Percentiles rank a stretch among this genome's conserved stretches.
phyloP scores from a whole-genome alignment of 2,888 invertebrate genomes.

The Drosophila anceps region DNA sequence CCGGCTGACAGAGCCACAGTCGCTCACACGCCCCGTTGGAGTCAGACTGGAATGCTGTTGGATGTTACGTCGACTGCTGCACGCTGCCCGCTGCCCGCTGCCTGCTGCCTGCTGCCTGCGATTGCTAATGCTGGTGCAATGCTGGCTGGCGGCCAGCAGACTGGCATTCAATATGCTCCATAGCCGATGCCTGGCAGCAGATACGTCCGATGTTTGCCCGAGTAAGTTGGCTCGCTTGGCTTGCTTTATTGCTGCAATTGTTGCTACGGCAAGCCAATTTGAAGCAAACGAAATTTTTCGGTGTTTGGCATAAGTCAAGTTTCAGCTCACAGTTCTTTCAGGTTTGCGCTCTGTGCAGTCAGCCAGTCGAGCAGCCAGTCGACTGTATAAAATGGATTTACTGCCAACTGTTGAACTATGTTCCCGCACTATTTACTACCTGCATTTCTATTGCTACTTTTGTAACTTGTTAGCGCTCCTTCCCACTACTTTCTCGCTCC shows the following conservation, averaged over 20 bases:
- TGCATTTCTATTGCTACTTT: conserved; percentile 82
- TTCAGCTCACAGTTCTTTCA: conserved; percentile 39
- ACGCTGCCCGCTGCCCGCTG: neutral
- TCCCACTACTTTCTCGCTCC: conserved; percentile 31
- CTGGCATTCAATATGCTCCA: conserved; percentile 72
- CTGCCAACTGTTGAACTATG: conserved; percentile 80
- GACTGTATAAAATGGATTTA: conserved; percentile 82
- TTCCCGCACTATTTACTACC: conserved; percentile 74
- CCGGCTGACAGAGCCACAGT: conserved; percentile 37
- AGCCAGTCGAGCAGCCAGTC: conserved; percentile 71
- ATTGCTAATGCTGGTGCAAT: conserved; percentile 18
- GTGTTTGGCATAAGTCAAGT: conserved; percentile 78
- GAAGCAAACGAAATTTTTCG: conserved; percentile 76
- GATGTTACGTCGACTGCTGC: neutral
- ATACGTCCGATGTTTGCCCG: conserved; percentile 31
- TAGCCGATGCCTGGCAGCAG: conserved; percentile 58
- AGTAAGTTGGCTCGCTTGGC: conserved; percentile 56
- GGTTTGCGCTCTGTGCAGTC: conserved; percentile 52
- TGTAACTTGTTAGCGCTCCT: conserved; percentile 75
- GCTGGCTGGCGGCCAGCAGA: conserved; percentile 33
- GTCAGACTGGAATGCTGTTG: conserved; percentile 46
- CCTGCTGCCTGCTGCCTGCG: neutral
- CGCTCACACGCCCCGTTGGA: conserved; percentile 77
- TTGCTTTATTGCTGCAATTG: conserved; percentile 70
- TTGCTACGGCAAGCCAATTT: conserved; percentile 60